phyloP scores from a whole-genome alignment of 2,113 vertebrate species.

The Corythornis madagascariensis region DNA sequence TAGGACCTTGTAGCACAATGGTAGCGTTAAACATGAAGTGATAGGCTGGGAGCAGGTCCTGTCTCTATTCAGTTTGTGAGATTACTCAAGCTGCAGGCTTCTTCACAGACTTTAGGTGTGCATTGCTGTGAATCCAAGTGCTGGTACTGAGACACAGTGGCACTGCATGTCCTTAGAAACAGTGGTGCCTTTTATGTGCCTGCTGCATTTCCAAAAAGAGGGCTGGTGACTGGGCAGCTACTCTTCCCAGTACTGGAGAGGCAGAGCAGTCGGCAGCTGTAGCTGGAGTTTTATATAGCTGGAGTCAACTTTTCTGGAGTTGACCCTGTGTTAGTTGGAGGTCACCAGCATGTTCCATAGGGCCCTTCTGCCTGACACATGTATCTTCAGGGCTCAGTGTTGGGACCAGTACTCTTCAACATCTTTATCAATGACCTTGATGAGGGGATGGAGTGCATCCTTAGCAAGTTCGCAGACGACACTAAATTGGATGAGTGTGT shows the following conservation, averaged over 20 bases:
- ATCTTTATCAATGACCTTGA: no score
- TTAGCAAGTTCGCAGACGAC: no score
- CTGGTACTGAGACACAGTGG: background rate
- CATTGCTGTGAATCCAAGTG: background rate
- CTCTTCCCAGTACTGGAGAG: background rate
- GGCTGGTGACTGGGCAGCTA: background rate
- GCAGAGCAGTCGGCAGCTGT: background rate
- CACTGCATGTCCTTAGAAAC: background rate
- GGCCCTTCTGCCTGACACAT: rapidly evolving
- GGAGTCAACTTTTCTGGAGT: background rate
- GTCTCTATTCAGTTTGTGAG: background rate
- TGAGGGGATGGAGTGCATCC: no score
- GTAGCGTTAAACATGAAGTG: background rate
- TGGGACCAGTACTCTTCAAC: no score
- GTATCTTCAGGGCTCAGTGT: background rate
- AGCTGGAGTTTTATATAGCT: background rate
- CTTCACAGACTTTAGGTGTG: background rate
- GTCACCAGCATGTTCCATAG: background rate
- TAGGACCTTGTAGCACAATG: background rate
- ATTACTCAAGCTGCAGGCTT: background rate
- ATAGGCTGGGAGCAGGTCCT: background rate
- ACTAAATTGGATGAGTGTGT: no score
- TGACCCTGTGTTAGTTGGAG: background rate
- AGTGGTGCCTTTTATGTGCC: background rate
- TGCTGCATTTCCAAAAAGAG: background rate